phyloP scores from a whole-genome alignment of 2,888 invertebrate genomes.

The Julus scandinavius region DNA sequence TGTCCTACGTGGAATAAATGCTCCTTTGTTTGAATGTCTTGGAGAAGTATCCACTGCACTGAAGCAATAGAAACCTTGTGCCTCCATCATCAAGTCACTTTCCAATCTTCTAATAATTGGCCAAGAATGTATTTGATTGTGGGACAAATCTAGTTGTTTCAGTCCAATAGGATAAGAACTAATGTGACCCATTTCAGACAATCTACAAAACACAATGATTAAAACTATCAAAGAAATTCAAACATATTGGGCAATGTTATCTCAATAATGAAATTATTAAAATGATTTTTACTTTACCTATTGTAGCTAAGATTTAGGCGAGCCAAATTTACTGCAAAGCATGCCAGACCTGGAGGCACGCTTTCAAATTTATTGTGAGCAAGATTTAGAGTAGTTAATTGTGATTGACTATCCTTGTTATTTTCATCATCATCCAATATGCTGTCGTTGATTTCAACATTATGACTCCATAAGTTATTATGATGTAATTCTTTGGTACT shows the following conservation, averaged over 20 bases:
- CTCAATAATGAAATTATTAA: background rate
- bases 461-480: slow-evolving; percentile 74
- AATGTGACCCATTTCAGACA: slow-evolving; percentile 80
- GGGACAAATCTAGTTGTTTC: slow-evolving; percentile 91
- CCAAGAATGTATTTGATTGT: slow-evolving; percentile 92
- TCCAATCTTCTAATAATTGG: slow-evolving; percentile 67
- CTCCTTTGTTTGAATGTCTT: slow-evolving; percentile 47
- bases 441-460: slow-evolving; percentile 59
- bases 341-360: slow-evolving; percentile 88
- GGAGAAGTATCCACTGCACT: slow-evolving; percentile 49
- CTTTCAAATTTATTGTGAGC: slow-evolving; percentile 90
- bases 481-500: slow-evolving; percentile 70
- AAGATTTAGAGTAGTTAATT: slow-evolving; percentile 81
- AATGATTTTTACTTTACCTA: slow-evolving; percentile 66
- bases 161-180: slow-evolving; percentile 89
- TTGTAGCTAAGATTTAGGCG: slow-evolving; percentile 93
- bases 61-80: slow-evolving; percentile 52
- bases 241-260: background rate
- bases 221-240: background rate
- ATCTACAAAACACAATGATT: slow-evolving; percentile 58
- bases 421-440: slow-evolving; percentile 60
- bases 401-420: slow-evolving; percentile 69
- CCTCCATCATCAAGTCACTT: slow-evolving; percentile 52
- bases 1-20: slow-evolving; percentile 48
- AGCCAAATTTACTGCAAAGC: slow-evolving; percentile 86